A percentile compares a stretch with the other conserved stretches of the same genome.
These are phyloP conservation scores for Sialia sialis DNA, from an alignment of 2,113 vertebrate genomes.

Conservation along the genomic window DNA sequence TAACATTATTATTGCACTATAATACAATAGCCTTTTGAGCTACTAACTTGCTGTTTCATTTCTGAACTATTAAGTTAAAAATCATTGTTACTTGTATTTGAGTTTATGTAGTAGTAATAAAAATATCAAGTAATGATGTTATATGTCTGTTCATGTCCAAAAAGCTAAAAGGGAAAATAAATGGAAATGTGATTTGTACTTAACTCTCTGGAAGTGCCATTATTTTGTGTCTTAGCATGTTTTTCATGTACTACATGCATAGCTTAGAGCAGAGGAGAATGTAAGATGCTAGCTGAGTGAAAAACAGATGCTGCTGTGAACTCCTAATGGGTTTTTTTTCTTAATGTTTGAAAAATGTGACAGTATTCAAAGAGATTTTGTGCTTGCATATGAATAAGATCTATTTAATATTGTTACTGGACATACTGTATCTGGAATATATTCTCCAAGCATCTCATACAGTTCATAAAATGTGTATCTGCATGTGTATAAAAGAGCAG, in stretches of 20 bases:
- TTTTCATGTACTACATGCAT: neutral
- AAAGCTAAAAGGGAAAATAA: neutral
- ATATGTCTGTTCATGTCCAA: neutral
- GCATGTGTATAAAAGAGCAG: neutral
- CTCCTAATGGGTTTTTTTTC: neutral
- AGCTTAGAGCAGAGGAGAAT: neutral
- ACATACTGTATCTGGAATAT: neutral
- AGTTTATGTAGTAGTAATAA: neutral
- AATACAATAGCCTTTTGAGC: neutral
- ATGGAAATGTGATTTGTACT: neutral
- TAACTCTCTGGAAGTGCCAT: neutral
- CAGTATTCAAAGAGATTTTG: neutral
- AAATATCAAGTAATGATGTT: neutral
- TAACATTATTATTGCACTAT: neutral
- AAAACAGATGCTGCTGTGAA: neutral
- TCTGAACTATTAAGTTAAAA: neutral
- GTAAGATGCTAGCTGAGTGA: neutral
- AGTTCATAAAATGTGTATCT: neutral
- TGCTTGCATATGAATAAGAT: neutral
- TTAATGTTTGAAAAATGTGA: neutral
- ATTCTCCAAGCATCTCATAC: neutral
- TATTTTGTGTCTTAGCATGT: neutral
- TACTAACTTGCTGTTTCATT: neutral
- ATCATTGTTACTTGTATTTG: neutral
- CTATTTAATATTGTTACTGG: neutral